These are phyloP conservation scores for Unio delphinus DNA, from an alignment of 2,888 invertebrate species.

Conservation along the genomic window DNA sequence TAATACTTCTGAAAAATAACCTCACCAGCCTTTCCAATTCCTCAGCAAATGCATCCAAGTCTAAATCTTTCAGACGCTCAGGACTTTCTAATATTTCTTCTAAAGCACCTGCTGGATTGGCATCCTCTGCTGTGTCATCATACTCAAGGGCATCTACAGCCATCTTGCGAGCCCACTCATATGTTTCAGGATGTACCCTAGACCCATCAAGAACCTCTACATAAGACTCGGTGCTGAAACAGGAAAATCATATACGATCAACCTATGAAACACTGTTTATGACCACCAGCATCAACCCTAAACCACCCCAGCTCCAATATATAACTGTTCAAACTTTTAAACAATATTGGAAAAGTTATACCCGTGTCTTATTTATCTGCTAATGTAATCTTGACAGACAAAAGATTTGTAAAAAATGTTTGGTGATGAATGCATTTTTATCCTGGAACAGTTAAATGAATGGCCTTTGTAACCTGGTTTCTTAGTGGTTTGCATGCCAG, in stretches of 20 bases:
- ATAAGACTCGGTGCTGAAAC: constrained; percentile 85
- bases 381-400: too few species aligned
- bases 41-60: constrained; percentile 98
- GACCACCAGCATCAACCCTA: too few species aligned
- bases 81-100: constrained; percentile 98
- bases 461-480: too few species aligned
- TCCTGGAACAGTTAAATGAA: too few species aligned
- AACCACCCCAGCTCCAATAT: too few species aligned
- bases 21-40: constrained; percentile 89
- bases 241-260: background rate
- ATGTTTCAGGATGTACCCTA: constrained; percentile 98
- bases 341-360: too few species aligned
- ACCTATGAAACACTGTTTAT: too few species aligned
- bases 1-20: background rate
- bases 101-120: constrained; percentile 94
- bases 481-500: too few species aligned
- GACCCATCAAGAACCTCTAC: constrained; percentile 97
- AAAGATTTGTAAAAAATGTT: too few species aligned
- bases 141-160: constrained; percentile 99
- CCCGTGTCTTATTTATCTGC: too few species aligned
- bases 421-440: too few species aligned
- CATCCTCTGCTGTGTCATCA: constrained; percentile 87
- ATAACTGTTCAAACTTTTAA: too few species aligned
- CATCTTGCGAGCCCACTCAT: constrained; percentile 99
- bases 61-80: constrained; percentile 93